phyloP scores from a whole-genome alignment of 2,797 vertebrate species.

The Loris lydekkerianus region DNA sequence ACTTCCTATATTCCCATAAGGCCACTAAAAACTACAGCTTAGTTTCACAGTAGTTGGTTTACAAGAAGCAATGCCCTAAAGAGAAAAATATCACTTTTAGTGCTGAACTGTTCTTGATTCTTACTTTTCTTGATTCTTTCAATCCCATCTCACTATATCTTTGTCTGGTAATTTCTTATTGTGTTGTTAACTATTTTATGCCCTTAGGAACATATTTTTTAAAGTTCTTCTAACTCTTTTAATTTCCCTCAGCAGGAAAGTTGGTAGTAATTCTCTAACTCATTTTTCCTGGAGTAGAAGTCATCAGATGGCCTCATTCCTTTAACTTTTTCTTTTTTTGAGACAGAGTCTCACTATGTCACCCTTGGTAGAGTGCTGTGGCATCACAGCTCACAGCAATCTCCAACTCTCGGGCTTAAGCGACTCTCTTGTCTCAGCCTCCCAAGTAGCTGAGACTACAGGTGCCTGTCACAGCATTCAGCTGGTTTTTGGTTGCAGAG shows the following conservation, averaged over 20 bases:
- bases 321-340: neutral
- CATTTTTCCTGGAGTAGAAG: neutral
- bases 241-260: neutral
- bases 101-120: neutral
- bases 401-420: too few species aligned
- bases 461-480: too few species aligned
- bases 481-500: too few species aligned
- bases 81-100: neutral
- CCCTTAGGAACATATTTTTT: neutral
- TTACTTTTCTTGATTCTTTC: neutral
- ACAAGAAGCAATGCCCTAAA: neutral
- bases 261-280: neutral
- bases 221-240: neutral
- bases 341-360: too few species aligned
- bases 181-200: conserved; percentile 7
- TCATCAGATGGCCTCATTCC: neutral
- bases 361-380: too few species aligned
- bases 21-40: neutral
- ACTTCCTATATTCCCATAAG: neutral
- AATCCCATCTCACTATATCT: neutral
- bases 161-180: conserved; percentile 12
- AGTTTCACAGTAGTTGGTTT: conserved; percentile 5
- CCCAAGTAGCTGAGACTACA: too few species aligned
- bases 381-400: too few species aligned
- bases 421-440: too few species aligned